Conservation (phyloP, 2,113 vertebrate genomes). For the Macrotus californicus region DNA sequence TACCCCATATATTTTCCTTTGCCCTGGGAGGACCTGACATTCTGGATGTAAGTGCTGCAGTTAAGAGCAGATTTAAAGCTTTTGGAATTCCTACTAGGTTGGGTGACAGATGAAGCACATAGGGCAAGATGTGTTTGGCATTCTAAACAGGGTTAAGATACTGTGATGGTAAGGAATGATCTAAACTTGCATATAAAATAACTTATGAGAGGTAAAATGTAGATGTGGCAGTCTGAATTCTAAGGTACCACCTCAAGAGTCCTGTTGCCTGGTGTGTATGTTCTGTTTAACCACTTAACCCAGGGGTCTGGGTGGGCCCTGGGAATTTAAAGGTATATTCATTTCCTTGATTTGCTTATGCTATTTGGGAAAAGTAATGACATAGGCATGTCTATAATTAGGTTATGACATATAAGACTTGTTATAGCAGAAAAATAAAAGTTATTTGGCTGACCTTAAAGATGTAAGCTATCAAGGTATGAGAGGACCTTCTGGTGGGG, state of each 20-base stretch:
- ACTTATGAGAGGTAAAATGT: not conserved
- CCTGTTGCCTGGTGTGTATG: not conserved
- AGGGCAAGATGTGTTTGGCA: not conserved
- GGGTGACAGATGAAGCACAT: not conserved
- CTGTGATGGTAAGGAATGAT: not conserved
- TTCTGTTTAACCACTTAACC: not conserved
- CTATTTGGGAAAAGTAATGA: not conserved
- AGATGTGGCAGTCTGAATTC: not conserved
- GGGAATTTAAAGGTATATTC: not conserved
- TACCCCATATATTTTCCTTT: not conserved
- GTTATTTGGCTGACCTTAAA: not conserved
- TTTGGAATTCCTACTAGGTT: not conserved
- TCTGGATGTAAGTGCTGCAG: not conserved
- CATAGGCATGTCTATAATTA: not conserved
- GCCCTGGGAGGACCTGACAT: not conserved
- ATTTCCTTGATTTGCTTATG: not conserved
- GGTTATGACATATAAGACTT: not conserved
- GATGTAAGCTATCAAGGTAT: not conserved
- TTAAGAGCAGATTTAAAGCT: not conserved
- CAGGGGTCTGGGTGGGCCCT: not conserved
- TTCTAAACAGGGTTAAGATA: not conserved
- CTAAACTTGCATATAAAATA: not conserved
- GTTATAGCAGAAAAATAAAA: not conserved
- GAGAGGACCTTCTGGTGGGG: not conserved
- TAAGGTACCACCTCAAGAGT: not conserved